Base-by-base conservation (phyloP, 2,888 invertebrate species). In the Neocrepidodera transversa region DNA sequence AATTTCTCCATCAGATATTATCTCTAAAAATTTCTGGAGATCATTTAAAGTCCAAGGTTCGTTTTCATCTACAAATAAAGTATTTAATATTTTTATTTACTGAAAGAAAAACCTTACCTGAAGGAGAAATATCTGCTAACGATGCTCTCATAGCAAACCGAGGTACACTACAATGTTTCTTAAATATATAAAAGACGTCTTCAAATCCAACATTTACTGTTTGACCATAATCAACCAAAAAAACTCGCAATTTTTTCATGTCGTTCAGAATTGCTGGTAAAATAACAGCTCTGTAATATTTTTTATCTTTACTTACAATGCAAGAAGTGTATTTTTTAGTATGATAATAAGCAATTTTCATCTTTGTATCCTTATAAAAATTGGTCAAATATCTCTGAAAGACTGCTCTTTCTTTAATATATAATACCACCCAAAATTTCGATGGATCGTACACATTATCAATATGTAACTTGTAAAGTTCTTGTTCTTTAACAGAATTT, bases 141-240 rank as follows among this genome's bases (percentile, higher is more conserved):
- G 45, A 28, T n/a, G 54, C 59, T 60, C 63, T 50, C 26, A 57
- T 42, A 14, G 63, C 53, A 57, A 63, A 63, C 13, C 63, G 54
- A 7, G 54, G 60, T 16, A 63, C 60, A 28, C 14, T 11, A 26
- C 17, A 35, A 17, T 63, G 63, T 51, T 60, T 51, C 16, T 57
- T 45, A 11, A 38, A 28, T 10, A 63, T 60, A 8, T 53, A 54
- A 17, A 43, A 58, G 10, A 60, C 10, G 16, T 63, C 23, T 6
- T 28, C 47, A 11, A 35, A 3, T 47, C 3, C 7, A 14, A 63
- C 43, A 48, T 57, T 54, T 5, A 58, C 30, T 42, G 30, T 54
- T 11, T 35, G 13, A 2, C 60, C 63, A 60, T 52, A 63, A 58
- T 63, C 63, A 10, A 63, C 16, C 10, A 60, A 8, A 16, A 63